These are phyloP conservation scores for Dione juno DNA, from an alignment of 2,888 invertebrate genomes.

Conservation along the genomic window DNA sequence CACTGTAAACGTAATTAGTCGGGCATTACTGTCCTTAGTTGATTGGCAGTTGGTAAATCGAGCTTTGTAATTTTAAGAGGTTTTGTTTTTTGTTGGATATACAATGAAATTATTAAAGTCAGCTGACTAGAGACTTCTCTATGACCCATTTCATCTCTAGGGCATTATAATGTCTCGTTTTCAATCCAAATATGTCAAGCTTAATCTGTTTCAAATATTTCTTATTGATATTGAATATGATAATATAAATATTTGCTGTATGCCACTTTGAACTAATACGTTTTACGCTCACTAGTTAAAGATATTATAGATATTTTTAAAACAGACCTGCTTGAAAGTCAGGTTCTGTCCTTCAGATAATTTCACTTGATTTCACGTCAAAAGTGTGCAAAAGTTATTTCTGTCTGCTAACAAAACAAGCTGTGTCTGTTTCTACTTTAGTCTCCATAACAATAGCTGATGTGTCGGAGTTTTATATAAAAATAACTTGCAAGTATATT, in stretches of 20 bases:
- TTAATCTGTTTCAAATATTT: conserved; percentile 13
- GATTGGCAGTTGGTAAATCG: conserved; percentile 19
- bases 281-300: background rate
- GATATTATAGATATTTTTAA: conserved; percentile 12
- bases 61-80: conserved; percentile 20
- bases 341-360: conserved; percentile 15
- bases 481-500: conserved; percentile 21
- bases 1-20: background rate
- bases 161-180: conserved; percentile 17
- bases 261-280: background rate
- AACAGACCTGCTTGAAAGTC: conserved; percentile 21
- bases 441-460: conserved; percentile 18
- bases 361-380: conserved; percentile 17
- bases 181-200: conserved; percentile 1
- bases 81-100: background rate
- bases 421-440: conserved; percentile 15
- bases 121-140: conserved; percentile 14
- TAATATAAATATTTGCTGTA: background rate
- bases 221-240: background rate
- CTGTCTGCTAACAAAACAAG: conserved; percentile 17
- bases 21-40: background rate
- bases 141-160: conserved; percentile 26
- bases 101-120: conserved; percentile 20
- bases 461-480: conserved; percentile 22
- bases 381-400: conserved; percentile 21